A percentile compares a stretch with the other conserved stretches of the same genome.
phyloP scores from a whole-genome alignment of 2,797 vertebrate genomes.

The Phataginus tricuspis region DNA sequence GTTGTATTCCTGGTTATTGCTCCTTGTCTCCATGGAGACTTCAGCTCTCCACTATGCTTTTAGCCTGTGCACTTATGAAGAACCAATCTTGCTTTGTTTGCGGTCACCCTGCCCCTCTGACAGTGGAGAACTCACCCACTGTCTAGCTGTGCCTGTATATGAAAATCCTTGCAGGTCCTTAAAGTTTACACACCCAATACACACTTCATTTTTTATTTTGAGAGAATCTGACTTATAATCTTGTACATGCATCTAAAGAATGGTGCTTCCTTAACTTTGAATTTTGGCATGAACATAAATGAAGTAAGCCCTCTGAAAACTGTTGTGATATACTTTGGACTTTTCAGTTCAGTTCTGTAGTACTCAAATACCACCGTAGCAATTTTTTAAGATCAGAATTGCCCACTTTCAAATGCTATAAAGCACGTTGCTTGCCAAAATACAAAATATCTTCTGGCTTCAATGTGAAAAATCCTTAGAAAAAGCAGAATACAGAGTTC shows the following conservation, averaged over 20 bases:
- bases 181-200: neutral
- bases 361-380: neutral
- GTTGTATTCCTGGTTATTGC: neutral
- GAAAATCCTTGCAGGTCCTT: neutral
- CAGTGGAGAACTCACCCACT: neutral
- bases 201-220: neutral
- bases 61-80: neutral
- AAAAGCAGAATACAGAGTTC: neutral
- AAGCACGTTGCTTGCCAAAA: slow-evolving; percentile 1
- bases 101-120: neutral
- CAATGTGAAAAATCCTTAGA: neutral
- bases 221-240: neutral
- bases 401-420: slow-evolving; percentile 39
- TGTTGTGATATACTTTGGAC: no score
- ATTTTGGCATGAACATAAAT: neutral
- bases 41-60: neutral
- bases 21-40: neutral
- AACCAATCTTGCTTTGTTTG: neutral
- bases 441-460: slow-evolving; percentile 5
- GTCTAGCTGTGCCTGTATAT: neutral
- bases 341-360: neutral
- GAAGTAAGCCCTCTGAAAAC: slow-evolving; percentile 30
- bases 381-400: slow-evolving; percentile 26
- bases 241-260: neutral
- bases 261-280: neutral